These are phyloP conservation scores for Engraulis encrasicolus DNA, from an alignment of 2,113 vertebrate species.

Conservation along the genomic window DNA sequence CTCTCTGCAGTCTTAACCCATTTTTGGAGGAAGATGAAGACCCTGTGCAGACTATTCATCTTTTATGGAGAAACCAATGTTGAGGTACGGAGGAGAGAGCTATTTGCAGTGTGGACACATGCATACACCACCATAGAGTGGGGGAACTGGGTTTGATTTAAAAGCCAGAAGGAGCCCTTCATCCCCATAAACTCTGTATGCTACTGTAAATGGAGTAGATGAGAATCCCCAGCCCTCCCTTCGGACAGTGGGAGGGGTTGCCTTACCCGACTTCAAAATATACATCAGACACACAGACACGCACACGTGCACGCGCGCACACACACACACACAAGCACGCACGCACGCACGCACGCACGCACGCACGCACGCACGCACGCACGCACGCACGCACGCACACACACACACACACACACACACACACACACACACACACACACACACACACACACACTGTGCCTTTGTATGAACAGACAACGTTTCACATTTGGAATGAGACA, in stretches of 20 bases:
- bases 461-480: not conserved
- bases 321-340: not conserved
- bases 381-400: not conserved
- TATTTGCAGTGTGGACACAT: not conserved
- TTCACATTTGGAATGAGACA: not conserved
- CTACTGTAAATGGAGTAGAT: slow-evolving; percentile 2
- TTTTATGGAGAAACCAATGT: too few species aligned
- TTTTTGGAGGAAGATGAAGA: not conserved
- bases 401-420: not conserved
- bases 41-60: too few species aligned
- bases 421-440: too few species aligned
- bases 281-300: not conserved
- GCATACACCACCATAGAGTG: not conserved
- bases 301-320: not conserved
- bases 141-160: not conserved
- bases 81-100: too few species aligned
- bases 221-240: not conserved
- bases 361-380: not conserved
- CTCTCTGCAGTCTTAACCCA: not conserved
- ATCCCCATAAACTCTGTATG: not conserved
- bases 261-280: not conserved
- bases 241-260: not conserved
- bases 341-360: not conserved
- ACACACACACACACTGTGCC: too few species aligned
- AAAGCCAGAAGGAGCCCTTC: not conserved